A percentile compares a stretch with the other conserved stretches of the same genome.
Evolutionary conservation across 23 tunicate genomes (phyloP).

Genomic region (Oikopleura albicans): DNA sequence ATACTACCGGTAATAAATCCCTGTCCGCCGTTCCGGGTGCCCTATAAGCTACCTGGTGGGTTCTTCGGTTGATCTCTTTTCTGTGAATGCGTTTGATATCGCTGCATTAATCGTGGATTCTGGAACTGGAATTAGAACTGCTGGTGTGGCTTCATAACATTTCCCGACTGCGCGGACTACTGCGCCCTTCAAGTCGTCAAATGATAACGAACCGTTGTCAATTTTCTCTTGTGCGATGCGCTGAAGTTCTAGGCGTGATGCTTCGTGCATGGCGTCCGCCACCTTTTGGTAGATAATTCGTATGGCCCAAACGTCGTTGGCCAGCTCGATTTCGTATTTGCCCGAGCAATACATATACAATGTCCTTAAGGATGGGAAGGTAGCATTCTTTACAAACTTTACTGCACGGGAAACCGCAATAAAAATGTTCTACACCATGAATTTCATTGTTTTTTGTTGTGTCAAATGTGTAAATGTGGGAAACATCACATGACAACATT

Average conservation of each 20-base stretch:
- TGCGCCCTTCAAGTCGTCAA: neutral
- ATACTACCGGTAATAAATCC: too few relatives aligned
- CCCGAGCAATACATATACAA: neutral
- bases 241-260: neutral
- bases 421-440: too few relatives aligned
- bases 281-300: neutral
- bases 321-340: neutral
- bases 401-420: too few relatives aligned
- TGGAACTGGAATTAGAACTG: neutral
- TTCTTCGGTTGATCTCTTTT: neutral
- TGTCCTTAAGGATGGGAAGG: neutral
- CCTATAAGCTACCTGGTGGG: too few relatives aligned
- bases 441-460: too few relatives aligned
- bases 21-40: too few relatives aligned
- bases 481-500: too few relatives aligned
- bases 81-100: neutral
- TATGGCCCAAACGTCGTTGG: neutral
- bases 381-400: too few relatives aligned
- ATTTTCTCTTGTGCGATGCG: neutral
- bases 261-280: neutral
- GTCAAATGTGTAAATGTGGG: too few relatives aligned
- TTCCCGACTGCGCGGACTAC: neutral
- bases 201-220: neutral
- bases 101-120: neutral
- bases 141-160: too few relatives aligned